These are phyloP conservation scores for Liparis tanakae DNA, from an alignment of 2,797 vertebrate genomes.

Conservation along the genomic window DNA sequence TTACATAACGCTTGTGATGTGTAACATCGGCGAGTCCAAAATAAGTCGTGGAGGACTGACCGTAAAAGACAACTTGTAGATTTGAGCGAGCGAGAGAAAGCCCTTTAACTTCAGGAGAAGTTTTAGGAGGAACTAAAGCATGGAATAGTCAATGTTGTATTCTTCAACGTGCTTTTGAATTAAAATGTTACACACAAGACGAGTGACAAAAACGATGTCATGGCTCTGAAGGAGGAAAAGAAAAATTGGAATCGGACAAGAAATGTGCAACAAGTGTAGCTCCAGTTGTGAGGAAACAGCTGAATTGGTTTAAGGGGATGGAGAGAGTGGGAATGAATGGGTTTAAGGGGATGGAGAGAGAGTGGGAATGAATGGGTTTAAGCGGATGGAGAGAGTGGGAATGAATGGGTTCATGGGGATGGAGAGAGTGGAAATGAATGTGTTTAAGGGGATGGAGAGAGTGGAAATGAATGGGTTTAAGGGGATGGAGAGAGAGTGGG, in stretches of 20 bases:
- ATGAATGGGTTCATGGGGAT: slow-evolving; percentile 63
- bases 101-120: no score
- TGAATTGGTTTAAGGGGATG: slow-evolving; percentile 32
- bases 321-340: slow-evolving; percentile 11
- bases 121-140: not conserved
- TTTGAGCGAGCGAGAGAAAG: no score
- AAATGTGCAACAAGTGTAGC: not conserved
- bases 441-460: slow-evolving; percentile 31
- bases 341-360: slow-evolving; percentile 11
- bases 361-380: slow-evolving; percentile 29
- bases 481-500: slow-evolving; percentile 34
- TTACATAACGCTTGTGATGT: no score
- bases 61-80: no score
- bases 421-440: no score
- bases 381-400: slow-evolving; percentile 21
- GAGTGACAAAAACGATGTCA: no score
- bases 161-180: not conserved
- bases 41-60: no score
- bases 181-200: not conserved
- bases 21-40: no score
- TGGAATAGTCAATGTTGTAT: not conserved
- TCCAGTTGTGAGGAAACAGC: not conserved
- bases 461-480: no score
- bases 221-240: not conserved
- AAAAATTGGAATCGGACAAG: not conserved